phyloP scores from a whole-genome alignment of 2,797 vertebrate genomes.

The Acipenser transmontanus region DNA sequence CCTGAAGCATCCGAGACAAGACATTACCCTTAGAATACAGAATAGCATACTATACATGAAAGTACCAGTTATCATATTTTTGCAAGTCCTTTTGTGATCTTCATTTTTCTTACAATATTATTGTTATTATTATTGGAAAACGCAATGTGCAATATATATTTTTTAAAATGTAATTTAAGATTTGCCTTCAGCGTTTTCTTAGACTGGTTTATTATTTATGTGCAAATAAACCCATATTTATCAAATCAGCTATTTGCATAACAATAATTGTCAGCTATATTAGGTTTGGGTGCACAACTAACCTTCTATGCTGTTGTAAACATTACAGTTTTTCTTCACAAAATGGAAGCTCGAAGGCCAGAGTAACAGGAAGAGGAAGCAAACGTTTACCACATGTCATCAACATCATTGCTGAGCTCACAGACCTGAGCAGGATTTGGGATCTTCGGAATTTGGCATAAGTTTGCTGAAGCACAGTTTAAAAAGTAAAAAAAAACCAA shows the following conservation, averaged over 20 bases:
- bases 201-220: constrained; percentile 50
- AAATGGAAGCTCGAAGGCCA: constrained; percentile 49
- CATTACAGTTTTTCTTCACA: constrained; percentile 54
- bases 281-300: constrained; percentile 51
- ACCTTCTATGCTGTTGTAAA: constrained; percentile 71
- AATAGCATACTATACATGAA: constrained; percentile 69
- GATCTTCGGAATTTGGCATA: constrained; percentile 37
- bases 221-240: constrained; percentile 57
- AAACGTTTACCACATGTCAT: constrained; percentile 38
- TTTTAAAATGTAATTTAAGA: constrained; percentile 16
- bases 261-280: constrained; percentile 44
- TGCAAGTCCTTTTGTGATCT: constrained; percentile 70
- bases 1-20: constrained; percentile 72
- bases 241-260: constrained; percentile 40
- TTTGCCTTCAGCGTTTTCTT: constrained; percentile 40
- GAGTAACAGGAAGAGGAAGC: constrained; percentile 34
- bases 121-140: constrained; percentile 38
- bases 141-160: constrained; percentile 62
- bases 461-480: constrained; percentile 37
- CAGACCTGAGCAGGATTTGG: constrained; percentile 26
- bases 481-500: constrained; percentile 29
- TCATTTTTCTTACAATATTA: constrained; percentile 36
- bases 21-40: constrained; percentile 72
- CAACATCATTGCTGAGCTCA: constrained; percentile 40
- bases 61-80: constrained; percentile 76